A percentile compares a stretch with the other conserved stretches of the same genome.
Evolutionary conservation across 2,888 invertebrate species (phyloP).

Genomic region (Drosophila subsilvestris): DNA sequence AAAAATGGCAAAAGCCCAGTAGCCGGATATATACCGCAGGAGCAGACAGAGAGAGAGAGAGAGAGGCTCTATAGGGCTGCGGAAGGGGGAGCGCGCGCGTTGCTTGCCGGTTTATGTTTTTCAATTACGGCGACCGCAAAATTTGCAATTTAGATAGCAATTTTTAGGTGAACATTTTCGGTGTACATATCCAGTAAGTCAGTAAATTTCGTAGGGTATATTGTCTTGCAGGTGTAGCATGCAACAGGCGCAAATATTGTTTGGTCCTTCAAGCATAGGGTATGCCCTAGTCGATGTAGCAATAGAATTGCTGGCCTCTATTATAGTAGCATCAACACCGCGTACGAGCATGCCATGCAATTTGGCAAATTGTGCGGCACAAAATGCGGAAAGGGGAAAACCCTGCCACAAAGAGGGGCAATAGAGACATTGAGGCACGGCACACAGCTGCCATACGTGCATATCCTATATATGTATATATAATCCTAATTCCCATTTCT

Average conservation of each 20-base stretch:
- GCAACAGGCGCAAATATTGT: neutral
- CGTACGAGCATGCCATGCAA: slow-evolving; percentile 34
- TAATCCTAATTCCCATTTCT: slow-evolving; percentile 37
- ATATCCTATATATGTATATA: neutral
- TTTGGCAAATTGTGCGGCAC: slow-evolving; percentile 45
- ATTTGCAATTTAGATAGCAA: slow-evolving; percentile 75
- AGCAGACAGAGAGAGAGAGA: neutral
- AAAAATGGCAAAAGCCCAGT: slow-evolving; percentile 60
- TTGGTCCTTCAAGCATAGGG: neutral
- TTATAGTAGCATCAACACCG: slow-evolving; percentile 6
- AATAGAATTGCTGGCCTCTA: neutral
- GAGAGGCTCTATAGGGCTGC: too few relatives aligned
- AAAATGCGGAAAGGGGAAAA: neutral
- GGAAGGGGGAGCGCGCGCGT: neutral
- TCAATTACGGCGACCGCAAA: slow-evolving; percentile 69
- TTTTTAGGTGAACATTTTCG: slow-evolving; percentile 32
- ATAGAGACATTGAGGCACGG: neutral
- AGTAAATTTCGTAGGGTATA: slow-evolving; percentile 3
- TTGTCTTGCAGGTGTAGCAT: too few relatives aligned
- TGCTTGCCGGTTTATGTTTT: slow-evolving; percentile 51
- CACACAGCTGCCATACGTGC: slow-evolving; percentile 2
- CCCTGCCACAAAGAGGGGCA: neutral
- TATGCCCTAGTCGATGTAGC: neutral
- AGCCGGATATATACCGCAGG: slow-evolving; percentile 27
- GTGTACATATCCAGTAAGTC: neutral